Conservation (phyloP, 2,888 invertebrate species). For the Drosophila hamatofila region DNA sequence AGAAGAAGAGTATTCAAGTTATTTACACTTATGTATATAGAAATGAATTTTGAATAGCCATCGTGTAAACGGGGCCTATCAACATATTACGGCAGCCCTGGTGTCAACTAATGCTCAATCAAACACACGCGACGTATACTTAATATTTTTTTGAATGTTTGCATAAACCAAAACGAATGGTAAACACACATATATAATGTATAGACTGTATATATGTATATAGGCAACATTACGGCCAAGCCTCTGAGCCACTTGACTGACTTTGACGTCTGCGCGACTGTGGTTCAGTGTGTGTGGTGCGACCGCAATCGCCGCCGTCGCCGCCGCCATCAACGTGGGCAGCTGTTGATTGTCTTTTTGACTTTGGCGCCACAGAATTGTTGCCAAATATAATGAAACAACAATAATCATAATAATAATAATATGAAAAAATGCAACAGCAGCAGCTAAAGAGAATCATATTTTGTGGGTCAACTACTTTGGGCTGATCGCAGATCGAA, state of each 20-base stretch:
- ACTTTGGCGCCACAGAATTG: constrained; percentile 76
- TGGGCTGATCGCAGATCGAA: constrained; percentile 39
- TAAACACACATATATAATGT: constrained; percentile 44
- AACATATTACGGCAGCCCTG: constrained; percentile 57
- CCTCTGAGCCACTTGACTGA: constrained; percentile 80
- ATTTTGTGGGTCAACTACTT: constrained; percentile 72
- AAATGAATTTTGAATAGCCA: constrained; percentile 19
- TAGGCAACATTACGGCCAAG: constrained; percentile 65
- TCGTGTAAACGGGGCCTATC: constrained; percentile 35
- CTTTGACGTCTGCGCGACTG: constrained; percentile 31
- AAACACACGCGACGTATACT: constrained; percentile 67
- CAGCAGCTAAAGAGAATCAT: constrained; percentile 28
- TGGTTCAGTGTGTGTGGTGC: constrained; percentile 40
- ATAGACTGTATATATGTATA: constrained; percentile 6
- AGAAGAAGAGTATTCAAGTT: constrained; percentile 7
- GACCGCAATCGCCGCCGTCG: constrained; percentile 38
- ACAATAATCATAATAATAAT: constrained; percentile 24
- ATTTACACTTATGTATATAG: constrained; percentile 18
- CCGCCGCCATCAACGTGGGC: constrained; percentile 72
- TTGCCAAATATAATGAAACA: constrained; percentile 51
- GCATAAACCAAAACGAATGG: constrained; percentile 75
- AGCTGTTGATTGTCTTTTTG: constrained; percentile 80
- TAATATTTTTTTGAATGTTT: constrained; percentile 67
- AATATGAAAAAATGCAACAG: constrained; percentile 32
- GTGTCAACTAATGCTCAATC: constrained; percentile 57